Conservation (phyloP, 2,113 vertebrate species). For the Hyaena hyaena region DNA sequence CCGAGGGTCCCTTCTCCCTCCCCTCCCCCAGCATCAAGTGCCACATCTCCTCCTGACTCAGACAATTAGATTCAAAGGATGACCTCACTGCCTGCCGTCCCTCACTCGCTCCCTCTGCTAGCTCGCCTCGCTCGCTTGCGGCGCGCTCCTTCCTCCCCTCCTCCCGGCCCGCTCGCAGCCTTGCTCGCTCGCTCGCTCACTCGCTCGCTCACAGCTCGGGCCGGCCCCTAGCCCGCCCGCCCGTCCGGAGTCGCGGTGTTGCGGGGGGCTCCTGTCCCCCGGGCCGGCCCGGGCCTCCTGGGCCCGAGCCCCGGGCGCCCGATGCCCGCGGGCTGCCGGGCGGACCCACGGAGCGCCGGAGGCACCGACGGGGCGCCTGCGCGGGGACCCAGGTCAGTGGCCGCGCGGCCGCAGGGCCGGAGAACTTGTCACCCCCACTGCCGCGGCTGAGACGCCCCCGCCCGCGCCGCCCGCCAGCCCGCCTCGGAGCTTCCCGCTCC, state of each 20-base stretch:
- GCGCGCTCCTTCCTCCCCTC: conserved; percentile 71
- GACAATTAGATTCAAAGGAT: conserved; percentile 85
- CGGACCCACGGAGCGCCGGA: conserved; percentile 61
- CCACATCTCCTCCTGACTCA: conserved; percentile 84
- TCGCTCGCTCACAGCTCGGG: neutral
- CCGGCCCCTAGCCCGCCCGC: neutral
- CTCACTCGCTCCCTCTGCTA: conserved; percentile 73
- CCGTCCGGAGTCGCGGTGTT: neutral
- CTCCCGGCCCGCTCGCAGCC: conserved; percentile 56
- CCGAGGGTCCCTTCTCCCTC: conserved; percentile 65
- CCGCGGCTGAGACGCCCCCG: conserved; percentile 42
- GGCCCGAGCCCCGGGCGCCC: conserved; percentile 4
- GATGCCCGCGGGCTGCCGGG: conserved; percentile 65
- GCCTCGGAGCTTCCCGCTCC: conserved; percentile 77
- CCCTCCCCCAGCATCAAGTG: conserved; percentile 78
- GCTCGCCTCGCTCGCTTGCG: conserved; percentile 49
- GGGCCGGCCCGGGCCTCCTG: neutral
- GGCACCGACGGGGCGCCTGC: conserved; percentile 69
- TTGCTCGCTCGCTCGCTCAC: neutral
- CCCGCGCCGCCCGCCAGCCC: conserved; percentile 65
- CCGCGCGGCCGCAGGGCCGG: conserved; percentile 30
- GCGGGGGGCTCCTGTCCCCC: neutral
- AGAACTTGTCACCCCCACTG: conserved; percentile 62
- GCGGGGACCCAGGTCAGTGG: conserved; percentile 79
- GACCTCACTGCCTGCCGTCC: conserved; percentile 83